Percentiles rank a stretch among this genome's conserved stretches.
These are phyloP conservation scores for Maconellicoccus hirsutus DNA, from an alignment of 1,140 invertebrate genomes.

Conservation along the genomic window DNA sequence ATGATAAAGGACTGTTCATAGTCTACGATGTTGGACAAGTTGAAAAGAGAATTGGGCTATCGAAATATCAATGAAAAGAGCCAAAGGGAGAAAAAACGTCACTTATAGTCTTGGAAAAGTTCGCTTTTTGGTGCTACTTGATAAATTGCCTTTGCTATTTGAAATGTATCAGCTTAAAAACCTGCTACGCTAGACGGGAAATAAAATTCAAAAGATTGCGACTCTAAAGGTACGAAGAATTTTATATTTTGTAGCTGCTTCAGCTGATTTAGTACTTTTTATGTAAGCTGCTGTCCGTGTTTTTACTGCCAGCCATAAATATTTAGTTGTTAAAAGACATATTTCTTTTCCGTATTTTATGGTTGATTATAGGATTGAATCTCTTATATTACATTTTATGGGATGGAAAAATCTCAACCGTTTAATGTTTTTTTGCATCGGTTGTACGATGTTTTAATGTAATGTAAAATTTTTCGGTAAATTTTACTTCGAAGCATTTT, in stretches of 20 bases:
- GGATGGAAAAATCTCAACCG: slow-evolving; percentile 3
- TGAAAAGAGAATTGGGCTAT: too few relatives aligned
- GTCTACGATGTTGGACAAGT: too few relatives aligned
- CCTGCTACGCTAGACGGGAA: too few relatives aligned
- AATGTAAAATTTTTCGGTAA: background rate
- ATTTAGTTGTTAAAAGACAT: slow-evolving; percentile 5
- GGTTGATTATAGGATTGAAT: slow-evolving; percentile 5
- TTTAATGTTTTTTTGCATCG: background rate
- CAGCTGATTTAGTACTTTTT: slow-evolving; percentile 2
- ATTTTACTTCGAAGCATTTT: background rate
- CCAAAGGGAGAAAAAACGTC: too few relatives aligned
- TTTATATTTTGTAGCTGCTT: background rate
- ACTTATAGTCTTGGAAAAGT: too few relatives aligned
- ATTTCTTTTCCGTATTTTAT: slow-evolving; percentile 8
- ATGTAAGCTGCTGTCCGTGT: background rate
- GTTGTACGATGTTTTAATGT: background rate
- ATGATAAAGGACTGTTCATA: too few relatives aligned
- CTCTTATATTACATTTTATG: slow-evolving; percentile 4
- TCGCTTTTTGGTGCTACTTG: too few relatives aligned
- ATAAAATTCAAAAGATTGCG: too few relatives aligned
- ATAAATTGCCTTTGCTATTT: too few relatives aligned
- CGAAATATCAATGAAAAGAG: too few relatives aligned
- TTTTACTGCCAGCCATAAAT: slow-evolving; percentile 2
- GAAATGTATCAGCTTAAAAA: too few relatives aligned
- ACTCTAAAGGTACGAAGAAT: background rate